Conservation (phyloP, 2,888 invertebrate genomes). For the Heliconius cydno region DNA sequence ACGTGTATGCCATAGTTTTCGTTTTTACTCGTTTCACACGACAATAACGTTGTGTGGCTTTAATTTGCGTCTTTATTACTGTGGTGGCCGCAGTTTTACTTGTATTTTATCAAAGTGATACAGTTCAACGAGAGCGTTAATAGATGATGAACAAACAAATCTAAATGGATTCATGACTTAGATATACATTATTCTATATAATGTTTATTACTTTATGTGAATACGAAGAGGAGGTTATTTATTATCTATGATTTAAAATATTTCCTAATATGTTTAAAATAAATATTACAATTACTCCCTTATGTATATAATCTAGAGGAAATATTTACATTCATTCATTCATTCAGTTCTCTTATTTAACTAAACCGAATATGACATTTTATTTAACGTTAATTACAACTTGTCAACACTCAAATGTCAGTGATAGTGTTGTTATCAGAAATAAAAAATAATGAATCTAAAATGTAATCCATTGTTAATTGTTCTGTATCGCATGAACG, state of each 20-base stretch:
- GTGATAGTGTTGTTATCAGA: neutral
- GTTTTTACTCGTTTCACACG: conserved; percentile 10
- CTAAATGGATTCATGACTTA: neutral
- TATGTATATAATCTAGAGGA: too few species aligned
- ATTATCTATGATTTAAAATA: too few species aligned
- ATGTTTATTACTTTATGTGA: too few species aligned
- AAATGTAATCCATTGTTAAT: conserved; percentile 6
- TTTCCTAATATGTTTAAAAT: too few species aligned
- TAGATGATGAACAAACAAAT: neutral
- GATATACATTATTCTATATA: neutral
- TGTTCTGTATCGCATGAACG: conserved; percentile 21
- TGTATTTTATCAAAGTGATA: neutral
- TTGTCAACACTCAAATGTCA: neutral
- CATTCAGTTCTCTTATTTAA: too few species aligned
- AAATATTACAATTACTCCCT: too few species aligned
- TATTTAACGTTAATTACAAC: neutral
- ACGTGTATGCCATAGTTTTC: conserved; percentile 17
- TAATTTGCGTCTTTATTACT: conserved; percentile 24
- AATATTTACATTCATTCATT: too few species aligned
- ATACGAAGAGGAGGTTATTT: too few species aligned
- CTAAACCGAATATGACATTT: neutral
- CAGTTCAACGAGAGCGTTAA: neutral
- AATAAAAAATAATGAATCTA: neutral
- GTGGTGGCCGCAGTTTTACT: conserved; percentile 1
- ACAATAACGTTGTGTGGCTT: conserved; percentile 12